Percentiles rank a stretch among this genome's conserved stretches.
phyloP scores from a whole-genome alignment of 2,113 vertebrate genomes.

The Gambusia affinis region DNA sequence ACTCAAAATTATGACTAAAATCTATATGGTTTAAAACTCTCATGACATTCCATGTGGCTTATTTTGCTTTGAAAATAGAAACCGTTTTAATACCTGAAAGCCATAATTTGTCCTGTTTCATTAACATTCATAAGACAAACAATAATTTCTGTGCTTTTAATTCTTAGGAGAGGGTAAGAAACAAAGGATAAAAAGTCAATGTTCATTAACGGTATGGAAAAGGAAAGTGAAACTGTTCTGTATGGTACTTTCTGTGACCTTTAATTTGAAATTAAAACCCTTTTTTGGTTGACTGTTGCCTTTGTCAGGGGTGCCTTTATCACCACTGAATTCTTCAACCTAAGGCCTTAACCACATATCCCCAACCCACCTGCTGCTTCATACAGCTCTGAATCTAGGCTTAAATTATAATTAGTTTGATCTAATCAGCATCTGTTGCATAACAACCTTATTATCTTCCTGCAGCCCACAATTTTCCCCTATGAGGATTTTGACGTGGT shows the following conservation, averaged over 20 bases:
- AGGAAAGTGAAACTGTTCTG: neutral
- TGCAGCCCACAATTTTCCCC: conserved; percentile 78
- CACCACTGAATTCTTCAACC: conserved; percentile 47
- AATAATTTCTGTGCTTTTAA: too few species aligned
- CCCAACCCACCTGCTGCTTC: conserved; percentile 42
- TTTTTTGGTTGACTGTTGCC: neutral
- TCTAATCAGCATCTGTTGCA: neutral
- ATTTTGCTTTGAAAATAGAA: neutral
- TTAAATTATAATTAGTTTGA: conserved; percentile 6
- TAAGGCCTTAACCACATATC: conserved; percentile 22
- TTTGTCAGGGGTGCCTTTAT: too few species aligned
- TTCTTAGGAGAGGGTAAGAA: too few species aligned
- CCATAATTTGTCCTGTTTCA: too few species aligned
- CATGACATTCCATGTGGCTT: neutral
- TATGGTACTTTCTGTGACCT: too few species aligned
- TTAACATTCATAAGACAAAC: too few species aligned
- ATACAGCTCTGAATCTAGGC: neutral
- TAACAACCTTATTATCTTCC: conserved; percentile 1
- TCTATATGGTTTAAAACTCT: neutral
- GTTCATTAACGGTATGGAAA: neutral
- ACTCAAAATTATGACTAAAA: neutral
- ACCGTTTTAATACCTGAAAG: too few species aligned
- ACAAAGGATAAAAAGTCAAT: neutral
- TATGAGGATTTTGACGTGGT: conserved; percentile 80
- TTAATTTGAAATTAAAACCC: neutral